Evolutionary conservation across 2,797 vertebrate species (phyloP).

Genomic region (Silurus lanzhouensis): DNA sequence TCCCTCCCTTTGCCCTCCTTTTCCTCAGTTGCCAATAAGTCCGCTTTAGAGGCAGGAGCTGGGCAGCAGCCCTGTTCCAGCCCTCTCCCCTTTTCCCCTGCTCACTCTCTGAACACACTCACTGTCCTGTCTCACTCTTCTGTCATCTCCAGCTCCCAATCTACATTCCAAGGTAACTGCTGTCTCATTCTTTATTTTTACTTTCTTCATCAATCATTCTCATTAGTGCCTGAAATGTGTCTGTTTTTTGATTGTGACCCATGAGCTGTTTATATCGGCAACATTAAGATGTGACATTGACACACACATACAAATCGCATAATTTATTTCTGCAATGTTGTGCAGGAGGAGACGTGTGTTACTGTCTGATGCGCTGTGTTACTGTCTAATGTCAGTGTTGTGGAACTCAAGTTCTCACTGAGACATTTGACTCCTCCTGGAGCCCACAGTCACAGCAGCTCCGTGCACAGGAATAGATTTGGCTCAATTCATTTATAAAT

Average conservation of each 20-base stretch:
- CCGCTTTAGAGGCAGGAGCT: constrained; percentile 41
- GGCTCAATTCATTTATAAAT: not conserved
- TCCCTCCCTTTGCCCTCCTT: constrained; percentile 60
- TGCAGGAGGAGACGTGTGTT: not conserved
- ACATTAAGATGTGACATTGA: not conserved
- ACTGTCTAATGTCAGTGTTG: not conserved
- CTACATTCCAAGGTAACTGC: constrained; percentile 81
- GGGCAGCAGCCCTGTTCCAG: constrained; percentile 52
- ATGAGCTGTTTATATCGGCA: constrained; percentile 1
- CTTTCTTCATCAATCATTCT: constrained; percentile 43
- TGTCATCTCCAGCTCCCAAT: constrained; percentile 85
- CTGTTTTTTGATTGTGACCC: not conserved
- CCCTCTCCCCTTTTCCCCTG: constrained; percentile 74
- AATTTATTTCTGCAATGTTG: not conserved
- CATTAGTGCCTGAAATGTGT: not conserved
- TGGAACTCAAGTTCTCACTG: not conserved
- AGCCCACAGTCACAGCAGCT: not conserved
- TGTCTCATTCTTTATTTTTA: constrained; percentile 41
- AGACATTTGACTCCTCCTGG: not conserved
- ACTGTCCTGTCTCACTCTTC: constrained; percentile 79
- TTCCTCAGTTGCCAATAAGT: constrained; percentile 40
- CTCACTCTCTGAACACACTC: constrained; percentile 80
- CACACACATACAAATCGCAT: not conserved
- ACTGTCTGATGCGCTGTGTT: no score
- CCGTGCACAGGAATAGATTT: not conserved